Percentiles rank a stretch among this genome's conserved stretches.
Conservation (phyloP, 64 coral and sea anemone genomes). For the Montipora cactus region DNA sequence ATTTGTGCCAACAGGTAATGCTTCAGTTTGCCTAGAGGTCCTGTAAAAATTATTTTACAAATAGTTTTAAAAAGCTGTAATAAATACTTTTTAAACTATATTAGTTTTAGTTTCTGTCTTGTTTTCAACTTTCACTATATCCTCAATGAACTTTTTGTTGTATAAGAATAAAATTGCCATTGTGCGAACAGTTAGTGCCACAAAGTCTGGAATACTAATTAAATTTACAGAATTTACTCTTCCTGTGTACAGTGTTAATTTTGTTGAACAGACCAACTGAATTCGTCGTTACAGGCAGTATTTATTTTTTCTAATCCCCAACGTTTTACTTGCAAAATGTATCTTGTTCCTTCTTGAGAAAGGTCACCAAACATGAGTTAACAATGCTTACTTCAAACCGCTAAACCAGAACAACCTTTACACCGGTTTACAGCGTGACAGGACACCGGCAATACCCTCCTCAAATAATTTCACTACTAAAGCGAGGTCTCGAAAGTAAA, state of each 20-base stretch:
- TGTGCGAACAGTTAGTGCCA: constrained; percentile 2
- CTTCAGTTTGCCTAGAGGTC: neutral
- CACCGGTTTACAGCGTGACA: neutral
- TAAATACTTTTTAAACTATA: constrained; percentile 25
- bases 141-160: constrained; percentile 4
- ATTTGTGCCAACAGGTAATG: neutral
- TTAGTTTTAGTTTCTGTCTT: constrained; percentile 16
- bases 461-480: constrained; percentile 9
- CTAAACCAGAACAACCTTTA: constrained; percentile 1
- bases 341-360: constrained; percentile 6
- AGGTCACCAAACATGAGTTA: constrained; percentile 1
- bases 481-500: neutral
- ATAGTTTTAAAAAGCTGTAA: constrained; percentile 11
- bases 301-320: constrained; percentile 9
- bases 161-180: constrained; percentile 10
- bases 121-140: constrained; percentile 4
- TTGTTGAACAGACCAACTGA: constrained; percentile 20
- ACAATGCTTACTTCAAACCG: constrained; percentile 7
- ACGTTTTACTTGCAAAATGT: constrained; percentile 7
- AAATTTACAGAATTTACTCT: constrained; percentile 22
- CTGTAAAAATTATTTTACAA: constrained; percentile 12
- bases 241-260: neutral
- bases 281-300: constrained; percentile 21
- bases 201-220: constrained; percentile 13
- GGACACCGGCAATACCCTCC: constrained; percentile 18